Conservation (phyloP, 2,113 vertebrate species). For the Pseudolaguvia tuberculata region DNA sequence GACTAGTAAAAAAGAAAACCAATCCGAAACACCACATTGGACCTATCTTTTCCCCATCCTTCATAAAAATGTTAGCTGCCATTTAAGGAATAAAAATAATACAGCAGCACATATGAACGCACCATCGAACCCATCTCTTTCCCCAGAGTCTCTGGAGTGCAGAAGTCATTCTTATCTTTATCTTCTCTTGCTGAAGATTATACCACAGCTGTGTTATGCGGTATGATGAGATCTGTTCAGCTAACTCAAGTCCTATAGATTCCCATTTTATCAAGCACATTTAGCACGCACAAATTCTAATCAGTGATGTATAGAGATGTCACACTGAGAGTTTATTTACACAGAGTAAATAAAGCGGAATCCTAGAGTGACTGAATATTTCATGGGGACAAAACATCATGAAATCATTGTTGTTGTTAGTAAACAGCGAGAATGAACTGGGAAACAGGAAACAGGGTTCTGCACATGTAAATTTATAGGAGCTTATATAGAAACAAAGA, state of each 20-base stretch:
- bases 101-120: neutral
- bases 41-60: no score
- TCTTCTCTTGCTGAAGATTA: neutral
- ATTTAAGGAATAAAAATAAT: neutral
- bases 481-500: no score
- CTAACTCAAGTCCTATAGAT: neutral
- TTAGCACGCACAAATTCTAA: neutral
- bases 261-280: slow-evolving; percentile 20
- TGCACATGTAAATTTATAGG: no score
- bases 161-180: neutral
- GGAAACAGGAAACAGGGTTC: neutral
- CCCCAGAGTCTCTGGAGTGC: neutral
- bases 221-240: neutral
- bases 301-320: slow-evolving; percentile 22
- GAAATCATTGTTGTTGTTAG: neutral
- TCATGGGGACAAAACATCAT: slow-evolving; percentile 32
- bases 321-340: slow-evolving; percentile 11
- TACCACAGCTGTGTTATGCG: neutral
- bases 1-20: no score
- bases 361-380: slow-evolving; percentile 26
- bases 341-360: neutral
- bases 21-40: no score
- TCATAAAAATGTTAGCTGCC: neutral
- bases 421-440: slow-evolving; percentile 1
- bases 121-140: neutral